These are phyloP conservation scores for Pollenia griseotomentosa DNA, from an alignment of 2,888 invertebrate species.

Conservation along the genomic window DNA sequence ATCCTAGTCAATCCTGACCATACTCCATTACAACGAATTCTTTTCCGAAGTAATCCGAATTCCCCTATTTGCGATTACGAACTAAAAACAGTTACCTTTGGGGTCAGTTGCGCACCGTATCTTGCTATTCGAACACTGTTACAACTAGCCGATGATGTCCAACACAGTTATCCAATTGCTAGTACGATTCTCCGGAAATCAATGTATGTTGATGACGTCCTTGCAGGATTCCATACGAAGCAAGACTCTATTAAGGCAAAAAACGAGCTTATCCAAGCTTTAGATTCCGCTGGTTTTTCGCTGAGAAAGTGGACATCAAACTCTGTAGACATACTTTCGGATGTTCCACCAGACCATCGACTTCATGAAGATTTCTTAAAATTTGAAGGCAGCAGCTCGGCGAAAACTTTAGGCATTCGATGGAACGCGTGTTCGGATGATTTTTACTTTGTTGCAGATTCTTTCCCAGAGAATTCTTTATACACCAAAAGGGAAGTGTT, in stretches of 20 bases:
- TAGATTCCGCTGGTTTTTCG: conserved; percentile 44
- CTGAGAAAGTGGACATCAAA: conserved; percentile 50
- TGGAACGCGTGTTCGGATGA: conserved; percentile 15
- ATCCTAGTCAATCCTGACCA: conserved; percentile 32
- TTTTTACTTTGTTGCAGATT: too few species aligned
- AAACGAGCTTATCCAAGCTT: conserved; percentile 19
- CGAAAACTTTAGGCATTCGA: neutral
- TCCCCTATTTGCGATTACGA: too few species aligned
- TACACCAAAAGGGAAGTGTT: too few species aligned
- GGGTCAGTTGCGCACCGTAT: conserved; percentile 67
- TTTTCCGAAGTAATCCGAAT: too few species aligned
- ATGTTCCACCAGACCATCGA: conserved; percentile 18
- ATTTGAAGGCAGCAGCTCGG: too few species aligned
- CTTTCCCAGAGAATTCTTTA: too few species aligned
- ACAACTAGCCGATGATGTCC: conserved; percentile 46
- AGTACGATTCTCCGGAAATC: conserved; percentile 45
- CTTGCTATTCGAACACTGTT: conserved; percentile 66
- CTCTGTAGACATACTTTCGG: conserved; percentile 21
- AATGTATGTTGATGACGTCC: conserved; percentile 67
- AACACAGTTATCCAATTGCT: too few species aligned
- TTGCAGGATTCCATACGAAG: conserved; percentile 56
- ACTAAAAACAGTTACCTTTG: too few species aligned
- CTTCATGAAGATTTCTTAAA: neutral
- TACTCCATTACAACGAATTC: too few species aligned
- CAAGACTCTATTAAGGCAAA: conserved; percentile 16